Base-by-base conservation (phyloP, 2,888 invertebrate genomes). In the Nomada fucata region DNA sequence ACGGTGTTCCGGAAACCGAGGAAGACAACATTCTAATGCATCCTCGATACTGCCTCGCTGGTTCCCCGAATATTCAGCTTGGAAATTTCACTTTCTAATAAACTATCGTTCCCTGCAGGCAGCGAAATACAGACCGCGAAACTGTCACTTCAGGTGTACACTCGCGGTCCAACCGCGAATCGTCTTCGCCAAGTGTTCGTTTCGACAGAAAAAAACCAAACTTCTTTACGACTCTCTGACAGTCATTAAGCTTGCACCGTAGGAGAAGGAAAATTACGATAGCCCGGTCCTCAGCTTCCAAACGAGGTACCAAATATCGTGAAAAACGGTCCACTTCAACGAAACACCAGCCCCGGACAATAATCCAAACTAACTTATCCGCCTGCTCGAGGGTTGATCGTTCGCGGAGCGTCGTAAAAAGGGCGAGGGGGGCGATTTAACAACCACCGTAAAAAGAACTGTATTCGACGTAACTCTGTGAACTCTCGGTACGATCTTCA, bases 21-120 rank as follows among this genome's bases (percentile, higher is more conserved):
- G 92, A 90, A 0, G 93, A 88, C 88, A 93, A 88, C 93, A 93
- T 93, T 80, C 90, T 92, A 89, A 82, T 86, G 88, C 91, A 90
- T 91, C 79, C 76, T 87, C 80, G 59, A 63, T 1, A 11, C 61
- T 67, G 64, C 11, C 29, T 18, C 26, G 7, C 72, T 23, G 20
- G 10, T 2, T 47, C 47, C 47, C 20, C 57, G 13, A 13, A 11
- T 57, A 26, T 10, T 57, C 23, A 13, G 47, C 47, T 47, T 15
- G 47, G 13, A 4, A 47, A 47, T 7, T 36, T 36, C 36, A 36
- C 36, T 36, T 4, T 69, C 26, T 0, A 44, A 11, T n/a, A 13
- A 29, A 13, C 11, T 36, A 7, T 36, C 7, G 47, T 5, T 23
- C 0, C 42, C 4, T 0, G 5, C 13, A 0, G 4, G 15, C 20